These are phyloP conservation scores for Falco concolor DNA, from an alignment of 2,797 vertebrate species.

Conservation along the genomic window DNA sequence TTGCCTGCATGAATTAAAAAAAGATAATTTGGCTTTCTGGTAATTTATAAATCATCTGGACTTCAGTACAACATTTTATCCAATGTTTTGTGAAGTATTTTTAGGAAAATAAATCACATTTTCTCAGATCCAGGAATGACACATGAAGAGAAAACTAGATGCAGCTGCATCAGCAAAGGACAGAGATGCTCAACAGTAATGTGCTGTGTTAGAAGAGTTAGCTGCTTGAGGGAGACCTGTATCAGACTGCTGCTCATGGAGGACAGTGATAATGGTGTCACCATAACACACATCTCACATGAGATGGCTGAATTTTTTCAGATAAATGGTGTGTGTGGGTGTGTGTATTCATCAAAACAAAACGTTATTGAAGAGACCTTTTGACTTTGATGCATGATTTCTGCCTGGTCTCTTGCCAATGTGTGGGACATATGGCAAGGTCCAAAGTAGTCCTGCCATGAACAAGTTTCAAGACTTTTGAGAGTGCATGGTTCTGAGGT, in stretches of 20 bases:
- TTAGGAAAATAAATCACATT: slow-evolving; percentile 15
- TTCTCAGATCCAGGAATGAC: neutral
- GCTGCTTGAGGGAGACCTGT: neutral
- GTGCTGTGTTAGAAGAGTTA: neutral
- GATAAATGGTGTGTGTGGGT: neutral
- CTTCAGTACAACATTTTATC: neutral
- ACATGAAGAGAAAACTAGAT: neutral
- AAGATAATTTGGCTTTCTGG: neutral
- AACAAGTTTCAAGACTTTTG: neutral
- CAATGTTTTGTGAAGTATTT: neutral
- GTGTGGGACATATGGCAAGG: neutral
- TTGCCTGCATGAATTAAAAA: neutral
- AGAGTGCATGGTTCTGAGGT: neutral
- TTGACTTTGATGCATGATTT: neutral
- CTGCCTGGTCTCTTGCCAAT: neutral
- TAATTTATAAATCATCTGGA: neutral
- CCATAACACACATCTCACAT: neutral
- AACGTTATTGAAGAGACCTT: neutral
- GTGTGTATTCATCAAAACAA: neutral
- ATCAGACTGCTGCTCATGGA: neutral
- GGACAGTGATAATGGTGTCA: neutral
- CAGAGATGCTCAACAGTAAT: neutral
- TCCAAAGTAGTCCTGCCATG: neutral
- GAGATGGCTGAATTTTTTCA: neutral
- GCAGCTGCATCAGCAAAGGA: neutral